Evolutionary conservation across 2,888 invertebrate species (phyloP), one percentile per base, ranked within the genome.

Genomic region (Leucoma salicis): DNA sequence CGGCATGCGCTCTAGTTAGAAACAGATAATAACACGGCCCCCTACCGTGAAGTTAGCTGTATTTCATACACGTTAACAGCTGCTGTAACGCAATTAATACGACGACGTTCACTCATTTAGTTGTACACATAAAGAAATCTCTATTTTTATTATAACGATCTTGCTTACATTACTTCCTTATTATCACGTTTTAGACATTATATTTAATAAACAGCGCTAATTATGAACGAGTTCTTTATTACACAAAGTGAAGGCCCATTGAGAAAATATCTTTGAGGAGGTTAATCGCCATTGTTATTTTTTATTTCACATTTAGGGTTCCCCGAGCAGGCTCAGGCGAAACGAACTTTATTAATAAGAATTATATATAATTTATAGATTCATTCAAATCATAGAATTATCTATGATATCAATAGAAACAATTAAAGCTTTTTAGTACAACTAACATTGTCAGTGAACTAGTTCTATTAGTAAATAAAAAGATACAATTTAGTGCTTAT

Each of bases 81-180:
- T 68, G 68, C 70, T 76, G 69, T 75, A 76, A 70, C 76, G 64
- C 74, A 82, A 82, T 84, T 80, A 82, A 76, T 75, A 72, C 57
- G 57, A 76, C 74, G 60, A 76, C 74, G 79, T 63, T 74, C 72
- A 67, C 78, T 75, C 75, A 73, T 78, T 82, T 82, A 80, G 79
- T 81, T 77, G 66, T 78, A 82, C 77, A 82, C 76, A 83, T 79
- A 82, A 82, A 81, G 78, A 82, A 82, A 81, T 81, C 78, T 82
- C 77, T 76, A 77, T 78, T 78, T 76, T 76, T 78, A 75, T 80
- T 79, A 73, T 77, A 80, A 82, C 75, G 74, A 80, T 82, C 78
- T 79, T 79, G 81, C 82, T 82, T 78, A 82, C 82, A 82, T 82
- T 78, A 78, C 79, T 83, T 83, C 84, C 82, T 85, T 82, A 83